These are phyloP conservation scores for Nyctalus aviator DNA, from an alignment of 2,797 vertebrate genomes.

Conservation along the genomic window DNA sequence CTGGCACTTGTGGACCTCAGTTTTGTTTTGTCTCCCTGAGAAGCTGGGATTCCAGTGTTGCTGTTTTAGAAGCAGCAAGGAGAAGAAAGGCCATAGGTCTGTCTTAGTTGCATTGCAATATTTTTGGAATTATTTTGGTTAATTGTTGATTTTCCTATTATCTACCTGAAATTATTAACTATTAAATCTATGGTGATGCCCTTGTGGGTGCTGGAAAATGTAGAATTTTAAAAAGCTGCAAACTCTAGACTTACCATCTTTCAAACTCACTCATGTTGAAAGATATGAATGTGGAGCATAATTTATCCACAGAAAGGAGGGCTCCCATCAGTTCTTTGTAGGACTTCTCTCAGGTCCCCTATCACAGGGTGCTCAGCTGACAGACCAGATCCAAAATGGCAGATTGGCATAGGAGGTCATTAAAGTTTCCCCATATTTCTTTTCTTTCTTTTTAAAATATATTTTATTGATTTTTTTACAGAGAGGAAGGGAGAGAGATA, in stretches of 20 bases:
- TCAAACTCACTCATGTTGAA: background rate
- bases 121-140: constrained; percentile 46
- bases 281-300: background rate
- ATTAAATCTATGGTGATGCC: background rate
- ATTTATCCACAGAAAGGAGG: background rate
- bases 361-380: background rate
- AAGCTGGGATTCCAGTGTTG: background rate
- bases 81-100: background rate
- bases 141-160: background rate
- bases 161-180: background rate
- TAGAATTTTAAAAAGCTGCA: background rate
- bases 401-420: background rate
- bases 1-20: background rate
- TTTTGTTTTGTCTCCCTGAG: constrained; percentile 4
- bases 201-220: background rate
- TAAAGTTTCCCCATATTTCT: background rate
- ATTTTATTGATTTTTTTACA: too few relatives aligned
- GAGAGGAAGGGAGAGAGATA: too few relatives aligned
- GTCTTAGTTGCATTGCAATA: background rate
- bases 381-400: background rate
- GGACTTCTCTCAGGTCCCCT: background rate
- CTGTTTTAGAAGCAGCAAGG: background rate
- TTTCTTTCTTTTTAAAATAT: too few relatives aligned
- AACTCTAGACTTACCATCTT: background rate
- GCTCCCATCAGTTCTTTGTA: background rate